Percentiles rank a stretch among this genome's conserved stretches.
These are phyloP conservation scores for Cirrhinus mrigala DNA, from an alignment of 2,797 vertebrate species.

Conservation along the genomic window DNA sequence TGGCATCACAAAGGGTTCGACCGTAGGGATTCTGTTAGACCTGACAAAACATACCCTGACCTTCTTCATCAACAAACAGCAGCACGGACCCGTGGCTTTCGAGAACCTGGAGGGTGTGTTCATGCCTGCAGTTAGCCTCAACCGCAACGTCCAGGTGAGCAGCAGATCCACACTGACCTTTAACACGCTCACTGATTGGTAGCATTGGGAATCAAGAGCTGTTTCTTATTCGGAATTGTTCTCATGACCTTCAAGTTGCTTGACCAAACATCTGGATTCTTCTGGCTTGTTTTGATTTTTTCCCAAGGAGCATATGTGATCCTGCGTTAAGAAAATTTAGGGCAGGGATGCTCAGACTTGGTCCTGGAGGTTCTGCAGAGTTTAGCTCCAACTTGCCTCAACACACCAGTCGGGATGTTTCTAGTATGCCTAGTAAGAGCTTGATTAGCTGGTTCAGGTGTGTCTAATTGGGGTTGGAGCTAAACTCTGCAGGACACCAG, in stretches of 20 bases:
- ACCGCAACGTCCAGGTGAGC: slow-evolving; percentile 95
- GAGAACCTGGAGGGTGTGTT: slow-evolving; percentile 94
- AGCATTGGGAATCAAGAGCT: background rate
- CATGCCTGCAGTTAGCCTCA: slow-evolving; percentile 96
- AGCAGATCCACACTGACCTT: background rate
- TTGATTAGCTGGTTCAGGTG: too few species aligned
- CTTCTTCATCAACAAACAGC: slow-evolving; percentile 95
- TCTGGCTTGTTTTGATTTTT: background rate
- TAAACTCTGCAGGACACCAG: too few species aligned
- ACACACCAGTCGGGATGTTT: too few species aligned
- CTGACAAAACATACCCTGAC: slow-evolving; percentile 90
- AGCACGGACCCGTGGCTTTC: slow-evolving; percentile 95
- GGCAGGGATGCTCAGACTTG: too few species aligned
- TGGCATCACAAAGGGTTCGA: slow-evolving; percentile 91
- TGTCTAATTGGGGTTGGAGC: too few species aligned
- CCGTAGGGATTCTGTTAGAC: slow-evolving; percentile 93
- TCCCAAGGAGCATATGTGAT: background rate
- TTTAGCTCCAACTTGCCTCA: too few species aligned
- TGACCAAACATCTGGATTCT: background rate
- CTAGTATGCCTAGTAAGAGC: too few species aligned
- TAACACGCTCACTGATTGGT: background rate
- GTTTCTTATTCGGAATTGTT: background rate
- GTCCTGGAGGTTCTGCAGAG: too few species aligned
- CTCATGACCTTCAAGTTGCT: background rate
- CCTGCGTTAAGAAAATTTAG: background rate